Evolutionary conservation across 2,888 invertebrate genomes (phyloP), one percentile per base, ranked within the genome.

Genomic region (Perithous albicinctus): DNA sequence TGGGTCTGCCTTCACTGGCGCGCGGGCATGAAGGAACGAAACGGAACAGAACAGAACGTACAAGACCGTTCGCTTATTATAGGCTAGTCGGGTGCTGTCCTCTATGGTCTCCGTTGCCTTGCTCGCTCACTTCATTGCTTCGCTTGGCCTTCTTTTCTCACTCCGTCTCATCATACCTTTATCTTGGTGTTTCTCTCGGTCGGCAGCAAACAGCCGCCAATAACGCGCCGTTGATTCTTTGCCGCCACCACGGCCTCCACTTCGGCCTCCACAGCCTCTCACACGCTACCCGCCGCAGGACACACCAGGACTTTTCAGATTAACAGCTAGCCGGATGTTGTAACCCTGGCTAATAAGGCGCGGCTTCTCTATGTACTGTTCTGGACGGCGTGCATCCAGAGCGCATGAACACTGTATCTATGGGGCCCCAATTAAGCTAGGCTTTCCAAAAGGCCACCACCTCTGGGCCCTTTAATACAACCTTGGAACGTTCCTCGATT

Each of bases 301-400:
- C 90, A 90, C 85, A 84, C 89, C n/a, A 90, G 90, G 89, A 91
- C 89, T 92, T 92, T 91, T 90, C 90, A 90, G 91, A 91, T 90
- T 91, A 92, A 90, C 90, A 89, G 89, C 91, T 89, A 87, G 88
- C 89, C 90, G 89, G 90, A 90, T 91, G 88, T 89, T 89, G 89
- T 85, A 91, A 91, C 88, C 90, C 88, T 67, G 77, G 90, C 91
- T 92, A 92, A 92, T 92, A 92, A 92, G 92, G 89, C 89, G 88
- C 89, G 90, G 89, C 63, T 61, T 41, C 63, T 51, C 63, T 18
- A n/a, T n/a, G 10, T 35, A 41, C 63, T n/a, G 41, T 8, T 41
- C 43, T n/a, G n/a, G n/a, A n/a, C n/a, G n/a, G n/a, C 38, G 20
- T 29, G 18, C 48, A 12, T 26, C n/a, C 38, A 18, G 86, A 86